Percentiles rank a stretch among this genome's conserved stretches.
Conservation (phyloP, 2,113 vertebrate genomes). For the Micromys minutus region DNA sequence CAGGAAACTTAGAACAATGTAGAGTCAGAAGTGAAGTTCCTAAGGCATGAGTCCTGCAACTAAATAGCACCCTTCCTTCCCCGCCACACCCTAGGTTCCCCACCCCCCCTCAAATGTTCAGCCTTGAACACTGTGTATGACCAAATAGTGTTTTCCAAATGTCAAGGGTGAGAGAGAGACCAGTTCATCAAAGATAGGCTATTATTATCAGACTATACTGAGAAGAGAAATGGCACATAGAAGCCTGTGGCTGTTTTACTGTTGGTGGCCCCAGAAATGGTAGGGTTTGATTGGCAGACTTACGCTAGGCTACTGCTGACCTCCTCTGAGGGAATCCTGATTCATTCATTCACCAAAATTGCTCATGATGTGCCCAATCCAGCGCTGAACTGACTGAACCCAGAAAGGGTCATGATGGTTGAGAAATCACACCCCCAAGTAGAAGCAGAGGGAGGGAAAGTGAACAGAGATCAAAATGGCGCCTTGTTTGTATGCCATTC, state of each 20-base stretch:
- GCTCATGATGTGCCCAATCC: background rate
- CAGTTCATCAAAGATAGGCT: background rate
- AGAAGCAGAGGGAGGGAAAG: background rate
- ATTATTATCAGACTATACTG: background rate
- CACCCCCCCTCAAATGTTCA: background rate
- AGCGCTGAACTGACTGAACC: background rate
- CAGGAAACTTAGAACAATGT: background rate
- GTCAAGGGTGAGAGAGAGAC: background rate
- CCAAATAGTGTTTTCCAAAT: conserved; percentile 41
- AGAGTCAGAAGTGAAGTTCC: background rate
- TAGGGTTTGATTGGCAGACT: background rate
- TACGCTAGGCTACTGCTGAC: background rate
- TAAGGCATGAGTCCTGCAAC: background rate
- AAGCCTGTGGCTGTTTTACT: background rate
- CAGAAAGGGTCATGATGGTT: background rate
- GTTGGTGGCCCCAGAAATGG: background rate
- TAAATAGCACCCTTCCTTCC: conserved; percentile 12
- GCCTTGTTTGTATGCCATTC: background rate
- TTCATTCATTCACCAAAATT: background rate
- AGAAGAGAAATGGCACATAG: background rate
- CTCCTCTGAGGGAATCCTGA: background rate
- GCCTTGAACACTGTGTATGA: background rate
- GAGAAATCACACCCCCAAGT: background rate
- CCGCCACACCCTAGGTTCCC: background rate
- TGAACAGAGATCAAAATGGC: background rate